Evolutionary conservation across 2,888 invertebrate species (phyloP), one percentile per base, ranked within the genome.

Genomic region (Hecatera dysodea): DNA sequence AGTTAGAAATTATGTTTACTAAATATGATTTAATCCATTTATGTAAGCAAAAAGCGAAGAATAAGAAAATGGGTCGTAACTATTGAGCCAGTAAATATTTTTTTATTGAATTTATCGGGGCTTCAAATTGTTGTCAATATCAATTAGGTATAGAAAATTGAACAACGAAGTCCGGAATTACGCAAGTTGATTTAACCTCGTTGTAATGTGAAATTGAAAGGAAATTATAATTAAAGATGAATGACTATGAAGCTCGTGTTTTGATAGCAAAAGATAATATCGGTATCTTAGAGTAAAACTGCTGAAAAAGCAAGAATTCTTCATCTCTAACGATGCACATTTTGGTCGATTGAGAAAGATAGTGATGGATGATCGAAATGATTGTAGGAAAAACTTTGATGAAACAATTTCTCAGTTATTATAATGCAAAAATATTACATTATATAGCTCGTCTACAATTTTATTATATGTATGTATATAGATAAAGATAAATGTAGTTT

Each of bases 1-100:
- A 75, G 5, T 50, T 22, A 53, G 22, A 66, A 44, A 59, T 75
- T 29, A 59, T 50, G 33, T 48, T 80, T 55, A 50, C 27, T 24
- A 56, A 80, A 50, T 71, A 78, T 60, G 44, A 75, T 33, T 12
- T 53, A 60, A 66, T 52, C 36, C 50, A 56, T 27, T 55, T 55
- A 61, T n/a, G 36, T 17, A 24, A 7, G 36, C 9, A 80, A 75
- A 66, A 60, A 71, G 50, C 33, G 44, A 19, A 19, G 44, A 29
- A 19, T 27, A 39, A 12, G 24, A 42, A 74, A 75, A 55, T 42
- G 22, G 27, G 17, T n/a, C 27, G 2, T 4, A 4, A 48, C 24
- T 29, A 29, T 42, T 46, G n/a, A 0, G 19, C 22, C 15, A 2
- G 29, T 36, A 57, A 52, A 57, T 62, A 79, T 44, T 33, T 46